phyloP scores from a whole-genome alignment of 2,797 vertebrate genomes.

The Prunella strophiata region DNA sequence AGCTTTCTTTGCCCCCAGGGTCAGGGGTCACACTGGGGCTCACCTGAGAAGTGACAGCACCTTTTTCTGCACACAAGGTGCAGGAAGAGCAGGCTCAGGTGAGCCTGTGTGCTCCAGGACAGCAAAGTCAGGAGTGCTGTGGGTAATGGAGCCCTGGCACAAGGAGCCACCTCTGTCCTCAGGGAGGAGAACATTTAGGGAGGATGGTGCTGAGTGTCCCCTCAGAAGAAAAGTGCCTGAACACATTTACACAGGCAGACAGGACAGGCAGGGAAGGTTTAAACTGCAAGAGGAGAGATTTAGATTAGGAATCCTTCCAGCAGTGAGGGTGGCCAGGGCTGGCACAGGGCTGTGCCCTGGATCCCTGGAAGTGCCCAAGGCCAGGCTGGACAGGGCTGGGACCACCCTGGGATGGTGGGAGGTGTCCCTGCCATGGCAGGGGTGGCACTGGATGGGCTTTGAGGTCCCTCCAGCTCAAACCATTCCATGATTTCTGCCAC shows the following conservation, averaged over 20 bases:
- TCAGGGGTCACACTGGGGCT: background rate
- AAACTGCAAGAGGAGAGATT: background rate
- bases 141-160: background rate
- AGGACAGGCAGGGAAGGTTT: background rate
- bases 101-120: background rate
- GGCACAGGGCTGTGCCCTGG: background rate
- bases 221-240: background rate
- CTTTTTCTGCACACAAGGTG: background rate
- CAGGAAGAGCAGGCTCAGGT: background rate
- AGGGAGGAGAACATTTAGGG: background rate
- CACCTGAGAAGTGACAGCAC: background rate
- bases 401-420: accelerated
- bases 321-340: background rate
- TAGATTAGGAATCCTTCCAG: background rate
- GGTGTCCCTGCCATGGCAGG: background rate
- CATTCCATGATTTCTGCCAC: background rate
- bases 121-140: background rate
- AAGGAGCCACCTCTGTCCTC: background rate
- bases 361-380: background rate
- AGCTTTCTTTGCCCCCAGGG: background rate
- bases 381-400: accelerated
- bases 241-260: background rate
- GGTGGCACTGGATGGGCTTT: accelerated
- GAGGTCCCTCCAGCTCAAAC: background rate
- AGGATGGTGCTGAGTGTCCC: background rate